These are phyloP conservation scores for Copidosoma floridanum DNA, from an alignment of 1,140 invertebrate genomes.

Conservation along the genomic window DNA sequence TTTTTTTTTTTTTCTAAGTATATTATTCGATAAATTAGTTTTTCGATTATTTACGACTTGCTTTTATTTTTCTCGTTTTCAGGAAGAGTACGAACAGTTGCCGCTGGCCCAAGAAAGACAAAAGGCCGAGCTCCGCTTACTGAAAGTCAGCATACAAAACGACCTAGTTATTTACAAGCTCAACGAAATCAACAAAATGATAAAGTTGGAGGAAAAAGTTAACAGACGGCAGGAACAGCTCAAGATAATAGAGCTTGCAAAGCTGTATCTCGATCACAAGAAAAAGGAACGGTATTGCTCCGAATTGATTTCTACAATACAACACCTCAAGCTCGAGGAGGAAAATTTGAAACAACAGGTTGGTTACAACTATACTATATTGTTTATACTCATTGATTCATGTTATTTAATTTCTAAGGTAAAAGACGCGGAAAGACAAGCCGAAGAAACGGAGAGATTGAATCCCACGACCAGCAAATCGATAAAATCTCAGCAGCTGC, in stretches of 20 bases:
- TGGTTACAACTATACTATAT: no score
- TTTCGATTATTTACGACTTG: background rate
- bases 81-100: conserved; percentile 18
- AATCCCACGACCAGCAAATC: background rate
- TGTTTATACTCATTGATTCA: no score
- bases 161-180: conserved; percentile 5
- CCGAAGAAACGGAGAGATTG: background rate
- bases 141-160: background rate
- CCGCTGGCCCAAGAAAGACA: conserved; percentile 3
- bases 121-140: background rate
- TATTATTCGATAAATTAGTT: no score
- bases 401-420: conserved; percentile 1
- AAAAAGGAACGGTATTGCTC: background rate
- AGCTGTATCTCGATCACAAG: conserved; percentile 10
- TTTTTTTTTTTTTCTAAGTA: no score
- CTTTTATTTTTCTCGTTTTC: background rate
- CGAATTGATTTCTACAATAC: background rate
- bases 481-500: conserved; percentile 2
- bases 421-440: background rate
- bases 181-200: background rate
- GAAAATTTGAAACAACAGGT: conserved; percentile 1
- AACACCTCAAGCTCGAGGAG: no score
- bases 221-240: conserved; percentile 6
- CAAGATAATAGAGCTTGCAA: conserved; percentile 19
- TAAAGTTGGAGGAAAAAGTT: conserved; percentile 5